phyloP scores from a whole-genome alignment of 2,113 vertebrate species.

The Nothocercus julius region DNA sequence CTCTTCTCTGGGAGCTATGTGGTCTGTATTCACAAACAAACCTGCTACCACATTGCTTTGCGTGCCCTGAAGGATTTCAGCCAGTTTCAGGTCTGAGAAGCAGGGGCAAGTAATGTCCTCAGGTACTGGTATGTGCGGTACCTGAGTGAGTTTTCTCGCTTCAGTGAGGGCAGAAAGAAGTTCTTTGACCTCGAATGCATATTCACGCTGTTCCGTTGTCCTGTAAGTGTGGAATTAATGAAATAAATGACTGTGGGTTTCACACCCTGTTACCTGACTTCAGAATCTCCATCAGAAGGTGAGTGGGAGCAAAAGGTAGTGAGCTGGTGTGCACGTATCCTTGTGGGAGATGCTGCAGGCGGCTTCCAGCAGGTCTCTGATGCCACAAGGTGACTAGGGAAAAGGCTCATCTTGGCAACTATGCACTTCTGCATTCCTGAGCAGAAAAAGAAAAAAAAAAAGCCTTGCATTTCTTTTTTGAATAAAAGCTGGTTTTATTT shows the following conservation, averaged over 20 bases:
- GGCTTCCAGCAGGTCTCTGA: not conserved
- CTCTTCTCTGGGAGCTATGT: not conserved
- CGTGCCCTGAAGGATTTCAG: not conserved
- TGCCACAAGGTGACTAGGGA: not conserved
- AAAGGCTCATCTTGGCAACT: not conserved
- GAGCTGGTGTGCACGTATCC: not conserved
- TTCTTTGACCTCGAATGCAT: not conserved
- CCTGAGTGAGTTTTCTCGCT: accelerated
- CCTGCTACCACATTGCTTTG: not conserved
- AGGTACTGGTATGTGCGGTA: not conserved
- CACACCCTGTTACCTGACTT: not conserved
- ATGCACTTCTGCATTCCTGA: not conserved
- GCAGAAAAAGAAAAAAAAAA: not conserved
- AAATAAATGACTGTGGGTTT: not conserved
- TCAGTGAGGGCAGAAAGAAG: not conserved
- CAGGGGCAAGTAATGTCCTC: not conserved
- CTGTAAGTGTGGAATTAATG: not conserved
- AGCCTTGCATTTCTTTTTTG: not conserved
- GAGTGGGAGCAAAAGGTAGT: not conserved
- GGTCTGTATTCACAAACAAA: not conserved
- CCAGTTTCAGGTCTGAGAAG: not conserved
- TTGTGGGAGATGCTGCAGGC: not conserved
- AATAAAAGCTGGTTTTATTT: not conserved
- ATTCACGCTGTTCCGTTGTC: not conserved
- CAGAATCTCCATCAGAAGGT: not conserved